Evolutionary conservation across 2,113 vertebrate species (phyloP).

Genomic region (Ranitomeya imitator): DNA sequence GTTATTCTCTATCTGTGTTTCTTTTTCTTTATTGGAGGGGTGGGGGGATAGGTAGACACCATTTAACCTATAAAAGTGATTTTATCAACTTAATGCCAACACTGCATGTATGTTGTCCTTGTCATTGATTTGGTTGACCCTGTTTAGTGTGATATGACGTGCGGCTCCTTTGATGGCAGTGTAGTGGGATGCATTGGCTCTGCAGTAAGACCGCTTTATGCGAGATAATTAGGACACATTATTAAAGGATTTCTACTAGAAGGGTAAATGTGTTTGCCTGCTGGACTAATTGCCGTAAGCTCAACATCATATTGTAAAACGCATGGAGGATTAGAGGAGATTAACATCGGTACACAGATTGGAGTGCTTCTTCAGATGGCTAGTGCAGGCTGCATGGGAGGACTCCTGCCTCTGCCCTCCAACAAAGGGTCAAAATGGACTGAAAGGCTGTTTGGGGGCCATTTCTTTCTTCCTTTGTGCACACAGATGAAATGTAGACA

Average conservation of each 20-base stretch:
- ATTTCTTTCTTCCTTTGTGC: background rate
- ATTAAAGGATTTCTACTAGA: background rate
- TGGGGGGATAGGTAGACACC: background rate
- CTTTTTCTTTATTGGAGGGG: background rate
- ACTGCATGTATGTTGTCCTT: background rate
- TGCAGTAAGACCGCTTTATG: background rate
- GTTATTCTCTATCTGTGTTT: background rate
- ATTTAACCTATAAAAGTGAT: background rate
- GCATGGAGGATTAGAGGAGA: background rate
- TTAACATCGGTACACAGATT: constrained; percentile 8
- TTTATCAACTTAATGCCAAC: background rate
- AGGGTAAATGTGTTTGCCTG: background rate
- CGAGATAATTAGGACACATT: background rate
- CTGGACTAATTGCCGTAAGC: background rate
- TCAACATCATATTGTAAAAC: constrained; percentile 7
- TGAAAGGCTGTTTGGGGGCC: background rate
- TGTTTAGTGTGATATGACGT: background rate
- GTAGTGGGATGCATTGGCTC: constrained; percentile 21
- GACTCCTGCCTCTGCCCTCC: background rate
- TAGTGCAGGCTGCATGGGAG: background rate
- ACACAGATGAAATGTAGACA: background rate
- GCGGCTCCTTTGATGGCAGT: background rate
- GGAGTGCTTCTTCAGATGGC: constrained; percentile 20
- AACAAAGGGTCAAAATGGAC: background rate
- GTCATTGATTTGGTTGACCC: background rate